Evolutionary conservation across 2,888 invertebrate genomes (phyloP), one percentile per base, ranked within the genome.

Genomic region (Ennomos fuscantarius): DNA sequence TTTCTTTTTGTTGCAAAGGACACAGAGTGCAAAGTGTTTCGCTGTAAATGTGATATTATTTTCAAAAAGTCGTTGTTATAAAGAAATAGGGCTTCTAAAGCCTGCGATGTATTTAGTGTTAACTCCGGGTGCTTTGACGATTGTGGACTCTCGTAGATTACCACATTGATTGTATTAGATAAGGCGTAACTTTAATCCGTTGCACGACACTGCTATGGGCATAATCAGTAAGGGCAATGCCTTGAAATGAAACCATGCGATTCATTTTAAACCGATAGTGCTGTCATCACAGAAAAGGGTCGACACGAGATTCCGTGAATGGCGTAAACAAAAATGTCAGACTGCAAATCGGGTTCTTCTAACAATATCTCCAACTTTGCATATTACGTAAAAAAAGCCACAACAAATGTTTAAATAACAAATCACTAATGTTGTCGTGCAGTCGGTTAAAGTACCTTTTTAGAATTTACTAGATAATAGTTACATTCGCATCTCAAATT

Each of bases 121-220:
- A 90, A 91, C 84, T 87, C 86, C 90, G 89, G 92, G 92, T 92
- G 92, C 92, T 92, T 92, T 89, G 88, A 90, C 89, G 87, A 90
- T 89, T 89, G 89, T 89, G 90, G 89, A 90, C 81, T 87, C 85
- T 87, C 82, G 86, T 90, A 90, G 89, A 86, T 86, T 84, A 87
- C 78, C 79, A 80, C 73, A 81, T 84, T 84, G 79, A 85, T 87
- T 87, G 87, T 88, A 87, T 81, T 90, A 87, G 86, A 83, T 84
- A 80, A 84, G 83, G 62, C 56, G 53, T 44, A 62, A 72, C 81
- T 81, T 70, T 69, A 72, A 74, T 72, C 76, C 76, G 75, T 79
- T 80, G 82, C 81, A 75, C 72, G 62, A 54, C 49, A 45, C 37
- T 15, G 37, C 6, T 12, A 10, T 12, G n/a, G n/a, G 3, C 6